phyloP scores from a whole-genome alignment of 1,140 invertebrate genomes.

The Asbolus verrucosus region DNA sequence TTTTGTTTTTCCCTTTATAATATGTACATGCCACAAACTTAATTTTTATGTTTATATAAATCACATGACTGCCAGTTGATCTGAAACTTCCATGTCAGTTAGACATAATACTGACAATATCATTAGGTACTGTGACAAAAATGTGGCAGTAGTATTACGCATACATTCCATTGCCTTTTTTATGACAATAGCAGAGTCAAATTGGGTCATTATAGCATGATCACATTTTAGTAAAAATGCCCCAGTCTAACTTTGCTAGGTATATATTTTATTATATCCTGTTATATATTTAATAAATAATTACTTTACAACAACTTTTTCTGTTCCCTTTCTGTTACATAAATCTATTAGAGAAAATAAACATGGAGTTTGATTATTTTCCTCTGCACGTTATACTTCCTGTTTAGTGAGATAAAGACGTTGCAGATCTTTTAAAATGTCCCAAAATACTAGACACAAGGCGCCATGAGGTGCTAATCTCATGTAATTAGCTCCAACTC shows the following conservation, averaged over 20 bases:
- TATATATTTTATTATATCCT: conserved; percentile 32
- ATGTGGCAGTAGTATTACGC: neutral
- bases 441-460: conserved; percentile 86
- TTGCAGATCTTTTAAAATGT: conserved; percentile 73
- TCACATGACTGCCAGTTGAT: too few species aligned
- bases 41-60: too few species aligned
- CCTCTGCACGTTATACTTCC: too few species aligned
- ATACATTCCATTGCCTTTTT: conserved; percentile 26
- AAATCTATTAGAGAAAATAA: neutral
- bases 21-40: neutral
- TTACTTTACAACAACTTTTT: too few species aligned
- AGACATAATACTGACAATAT: neutral
- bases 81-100: too few species aligned
- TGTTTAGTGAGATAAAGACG: too few species aligned
- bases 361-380: too few species aligned
- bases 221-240: too few species aligned
- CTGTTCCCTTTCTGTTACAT: neutral
- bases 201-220: neutral
- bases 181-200: conserved; percentile 5
- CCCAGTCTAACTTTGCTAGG: conserved; percentile 2
- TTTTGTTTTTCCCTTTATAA: conserved; percentile 5
- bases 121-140: too few species aligned
- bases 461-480: conserved; percentile 87
- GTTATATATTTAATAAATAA: conserved; percentile 5
- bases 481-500: conserved; percentile 82